Percentiles rank a stretch among this genome's conserved stretches.
These are phyloP conservation scores for Chaetura pelagica DNA, from an alignment of 2,113 vertebrate species.

Conservation along the genomic window DNA sequence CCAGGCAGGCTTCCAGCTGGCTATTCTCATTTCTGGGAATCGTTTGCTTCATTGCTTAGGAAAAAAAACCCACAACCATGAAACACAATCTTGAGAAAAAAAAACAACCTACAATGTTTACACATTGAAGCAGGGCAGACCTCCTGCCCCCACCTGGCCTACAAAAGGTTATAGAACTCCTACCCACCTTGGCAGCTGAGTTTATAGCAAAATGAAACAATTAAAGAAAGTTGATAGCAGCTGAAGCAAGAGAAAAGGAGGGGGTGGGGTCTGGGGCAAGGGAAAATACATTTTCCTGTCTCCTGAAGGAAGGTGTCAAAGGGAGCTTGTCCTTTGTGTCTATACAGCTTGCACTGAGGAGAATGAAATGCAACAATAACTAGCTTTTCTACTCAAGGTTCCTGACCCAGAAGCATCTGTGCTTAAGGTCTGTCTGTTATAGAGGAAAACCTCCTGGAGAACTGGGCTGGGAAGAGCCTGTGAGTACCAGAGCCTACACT, in stretches of 20 bases:
- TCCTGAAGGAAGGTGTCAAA: neutral
- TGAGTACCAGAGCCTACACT: neutral
- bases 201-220: neutral
- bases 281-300: neutral
- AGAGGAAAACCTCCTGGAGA: neutral
- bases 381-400: neutral
- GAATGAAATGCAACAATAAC: neutral
- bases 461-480: neutral
- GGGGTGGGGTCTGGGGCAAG: neutral
- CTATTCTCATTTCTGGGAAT: neutral
- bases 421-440: neutral
- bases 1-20: neutral
- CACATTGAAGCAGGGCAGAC: neutral
- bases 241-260: neutral
- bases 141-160: neutral
- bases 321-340: neutral
- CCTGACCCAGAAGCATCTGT: neutral
- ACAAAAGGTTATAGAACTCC: neutral
- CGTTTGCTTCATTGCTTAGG: neutral
- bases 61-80: neutral
- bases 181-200: neutral
- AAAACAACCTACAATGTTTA: neutral
- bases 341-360: neutral
- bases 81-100: neutral
- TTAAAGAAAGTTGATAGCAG: neutral